phyloP scores from a whole-genome alignment of 2,888 invertebrate genomes.

The Cephus spinipes region DNA sequence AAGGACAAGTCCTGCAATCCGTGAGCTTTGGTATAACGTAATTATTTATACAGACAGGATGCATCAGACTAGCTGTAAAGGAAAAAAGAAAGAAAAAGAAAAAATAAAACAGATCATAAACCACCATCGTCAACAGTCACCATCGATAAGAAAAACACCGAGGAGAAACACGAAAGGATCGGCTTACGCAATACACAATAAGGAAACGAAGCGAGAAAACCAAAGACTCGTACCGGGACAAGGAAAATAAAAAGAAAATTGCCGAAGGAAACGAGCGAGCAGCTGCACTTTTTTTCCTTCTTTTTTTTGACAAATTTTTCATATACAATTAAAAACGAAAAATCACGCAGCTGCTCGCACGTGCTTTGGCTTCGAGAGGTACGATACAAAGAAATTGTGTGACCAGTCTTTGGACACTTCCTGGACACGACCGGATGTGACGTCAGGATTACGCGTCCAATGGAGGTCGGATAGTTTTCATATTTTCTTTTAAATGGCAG shows the following conservation, averaged over 20 bases:
- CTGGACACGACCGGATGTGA: neutral
- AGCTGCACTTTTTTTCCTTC: neutral
- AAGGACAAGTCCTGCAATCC: neutral
- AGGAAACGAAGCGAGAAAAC: neutral
- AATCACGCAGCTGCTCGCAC: neutral
- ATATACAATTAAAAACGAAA: neutral
- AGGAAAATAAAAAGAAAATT: neutral
- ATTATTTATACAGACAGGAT: neutral
- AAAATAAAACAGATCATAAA: neutral
- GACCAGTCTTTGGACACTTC: neutral
- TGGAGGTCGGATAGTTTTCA: too few relatives aligned
- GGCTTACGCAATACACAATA: neutral
- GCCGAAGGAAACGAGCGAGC: neutral
- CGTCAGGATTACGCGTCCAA: neutral
- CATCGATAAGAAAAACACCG: neutral
- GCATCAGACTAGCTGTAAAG: neutral
- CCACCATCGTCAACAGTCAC: too few relatives aligned
- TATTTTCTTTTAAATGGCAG: neutral
- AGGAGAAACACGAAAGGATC: neutral
- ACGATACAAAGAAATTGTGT: neutral
- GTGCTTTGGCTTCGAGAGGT: neutral
- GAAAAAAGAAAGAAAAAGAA: neutral
- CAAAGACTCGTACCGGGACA: neutral
- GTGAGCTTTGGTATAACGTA: neutral
- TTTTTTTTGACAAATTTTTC: too few relatives aligned